phyloP scores from a whole-genome alignment of 1,140 invertebrate genomes.

The Cheumatopsyche charites region DNA sequence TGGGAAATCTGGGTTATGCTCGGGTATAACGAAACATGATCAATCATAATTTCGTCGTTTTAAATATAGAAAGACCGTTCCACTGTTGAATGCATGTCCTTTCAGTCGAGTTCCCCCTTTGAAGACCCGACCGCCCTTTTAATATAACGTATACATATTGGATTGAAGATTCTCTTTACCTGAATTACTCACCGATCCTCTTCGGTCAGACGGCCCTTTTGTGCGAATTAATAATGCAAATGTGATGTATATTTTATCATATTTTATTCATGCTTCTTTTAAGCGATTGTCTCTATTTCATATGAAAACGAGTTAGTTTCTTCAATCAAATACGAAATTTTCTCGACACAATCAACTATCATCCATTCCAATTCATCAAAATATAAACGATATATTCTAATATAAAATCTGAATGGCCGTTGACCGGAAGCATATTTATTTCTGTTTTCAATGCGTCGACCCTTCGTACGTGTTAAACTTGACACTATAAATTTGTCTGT shows the following conservation, averaged over 20 bases:
- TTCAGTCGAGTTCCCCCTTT: slow-evolving; percentile 34
- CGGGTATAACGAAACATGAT: background rate
- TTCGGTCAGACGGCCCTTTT: background rate
- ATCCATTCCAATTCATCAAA: slow-evolving; percentile 23
- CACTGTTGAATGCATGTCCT: slow-evolving; percentile 23
- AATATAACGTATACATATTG: slow-evolving; percentile 12
- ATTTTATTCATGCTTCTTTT: background rate
- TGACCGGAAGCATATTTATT: slow-evolving; percentile 42
- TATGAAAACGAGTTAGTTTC: no score
- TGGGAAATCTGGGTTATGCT: no score
- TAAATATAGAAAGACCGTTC: slow-evolving; percentile 8
- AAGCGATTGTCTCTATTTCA: no score
- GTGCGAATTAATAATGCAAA: slow-evolving; percentile 9
- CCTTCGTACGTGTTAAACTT: slow-evolving; percentile 22
- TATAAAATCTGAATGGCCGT: slow-evolving; percentile 24
- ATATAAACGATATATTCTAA: no score
- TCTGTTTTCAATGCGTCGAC: slow-evolving; percentile 26
- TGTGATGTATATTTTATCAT: background rate
- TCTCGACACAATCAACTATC: slow-evolving; percentile 19
- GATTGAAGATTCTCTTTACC: background rate
- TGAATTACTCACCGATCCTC: slow-evolving; percentile 22
- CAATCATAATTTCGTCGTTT: background rate
- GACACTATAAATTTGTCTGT: slow-evolving; percentile 14
- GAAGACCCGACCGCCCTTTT: slow-evolving; percentile 1
- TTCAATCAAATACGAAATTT: no score